Evolutionary conservation across 2,797 vertebrate genomes (phyloP).

Genomic region (Argya squamiceps): DNA sequence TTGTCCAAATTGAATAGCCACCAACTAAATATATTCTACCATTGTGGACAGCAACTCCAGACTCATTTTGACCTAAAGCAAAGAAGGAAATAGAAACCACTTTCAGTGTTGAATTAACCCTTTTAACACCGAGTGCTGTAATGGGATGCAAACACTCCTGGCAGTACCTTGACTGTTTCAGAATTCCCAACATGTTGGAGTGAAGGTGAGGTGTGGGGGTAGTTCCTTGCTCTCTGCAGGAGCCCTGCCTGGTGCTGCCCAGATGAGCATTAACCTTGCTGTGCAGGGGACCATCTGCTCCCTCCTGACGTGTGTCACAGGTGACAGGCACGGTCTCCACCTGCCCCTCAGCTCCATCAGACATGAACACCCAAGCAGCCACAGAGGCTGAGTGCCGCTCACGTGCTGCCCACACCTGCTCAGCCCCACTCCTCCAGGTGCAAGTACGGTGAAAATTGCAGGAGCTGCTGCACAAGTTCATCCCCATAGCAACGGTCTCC

Average conservation of each 20-base stretch:
- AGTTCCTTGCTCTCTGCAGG: background rate
- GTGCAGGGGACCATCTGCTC: background rate
- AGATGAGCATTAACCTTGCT: background rate
- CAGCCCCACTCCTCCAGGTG: background rate
- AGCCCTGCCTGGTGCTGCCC: background rate
- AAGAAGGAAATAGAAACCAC: conserved; percentile 65
- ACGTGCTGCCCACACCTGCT: background rate
- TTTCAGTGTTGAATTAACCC: conserved; percentile 64
- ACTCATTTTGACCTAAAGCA: conserved; percentile 92
- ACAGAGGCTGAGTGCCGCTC: accelerated
- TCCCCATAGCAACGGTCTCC: background rate
- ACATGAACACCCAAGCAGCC: background rate
- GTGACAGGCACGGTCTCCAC: background rate
- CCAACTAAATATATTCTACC: conserved; percentile 97
- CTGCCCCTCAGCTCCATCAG: background rate
- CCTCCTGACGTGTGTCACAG: background rate
- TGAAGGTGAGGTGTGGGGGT: background rate
- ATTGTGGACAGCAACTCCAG: conserved; percentile 92
- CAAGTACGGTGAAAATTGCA: accelerated
- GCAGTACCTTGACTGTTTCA: background rate
- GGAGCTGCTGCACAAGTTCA: background rate
- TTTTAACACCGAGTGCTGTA: conserved; percentile 12
- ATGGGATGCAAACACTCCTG: background rate
- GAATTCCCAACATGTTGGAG: background rate
- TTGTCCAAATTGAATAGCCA: conserved; percentile 99